Base-by-base conservation (phyloP, 2,113 vertebrate species). In the Hippolais icterina region DNA sequence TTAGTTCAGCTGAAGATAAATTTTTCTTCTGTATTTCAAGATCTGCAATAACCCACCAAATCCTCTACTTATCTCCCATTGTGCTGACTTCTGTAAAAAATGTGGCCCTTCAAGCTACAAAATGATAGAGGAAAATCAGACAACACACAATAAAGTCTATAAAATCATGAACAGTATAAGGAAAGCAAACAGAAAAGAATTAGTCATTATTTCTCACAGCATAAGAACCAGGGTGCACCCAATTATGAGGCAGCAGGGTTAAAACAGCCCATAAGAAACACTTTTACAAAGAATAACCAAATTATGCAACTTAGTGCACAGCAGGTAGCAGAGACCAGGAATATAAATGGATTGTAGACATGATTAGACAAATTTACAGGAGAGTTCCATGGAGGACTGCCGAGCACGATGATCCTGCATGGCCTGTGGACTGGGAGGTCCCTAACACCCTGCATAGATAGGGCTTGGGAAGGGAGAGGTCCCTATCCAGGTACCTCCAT, bases 111-210 rank as follows among this genome's bases (percentile, higher is more conserved):
- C 85, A 49, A 96, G 93, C 88, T 88, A 85, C 72, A 68, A 75
- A 97, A 96, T 84, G 64, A 90, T 66, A 81, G 88, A 68, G 53
- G 49, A 92, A 96, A 96, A 92, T 88, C 94, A 92, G 76, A 90
- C 75, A 94, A 92, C 82, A 90, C 70, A 85, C 46, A 94, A 72
- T 87, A 84, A 95, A 76, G 87, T 64, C 94, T 85, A 79, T 79
- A 85, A 94, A 93, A 95, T 85, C 90, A 93, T 69, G 65, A 96
- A 44, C 65, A 89, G 70, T 71, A 68, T n/a, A 82, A 49, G 61
- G 53, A 91, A 95, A 95, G 93, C 84, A 96, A 95, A 95, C 52
- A 85, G 77, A 89, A 96, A 66, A 94, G 74, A 94, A 82, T 75
- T 85, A 89, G 70, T 52, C 57, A 68, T 94, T 93, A 95, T 93